Conservation (phyloP, 2,888 invertebrate genomes). For the Perizoma flavofasciatum region DNA sequence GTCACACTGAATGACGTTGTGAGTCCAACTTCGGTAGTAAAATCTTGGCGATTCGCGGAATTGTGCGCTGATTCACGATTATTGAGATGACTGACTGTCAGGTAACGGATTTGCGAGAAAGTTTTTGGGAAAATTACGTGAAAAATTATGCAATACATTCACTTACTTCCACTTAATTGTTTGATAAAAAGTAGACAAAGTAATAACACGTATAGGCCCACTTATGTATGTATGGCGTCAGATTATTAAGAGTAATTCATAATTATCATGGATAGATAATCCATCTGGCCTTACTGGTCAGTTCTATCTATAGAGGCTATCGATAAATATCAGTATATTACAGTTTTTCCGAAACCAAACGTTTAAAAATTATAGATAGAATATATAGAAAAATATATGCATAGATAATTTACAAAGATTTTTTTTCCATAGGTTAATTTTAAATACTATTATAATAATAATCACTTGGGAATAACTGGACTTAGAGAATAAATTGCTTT, state of each 20-base stretch:
- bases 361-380: no score
- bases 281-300: background rate
- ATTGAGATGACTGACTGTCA: constrained; percentile 27
- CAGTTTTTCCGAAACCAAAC: background rate
- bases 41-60: constrained; percentile 26
- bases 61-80: constrained; percentile 29
- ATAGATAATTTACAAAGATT: no score
- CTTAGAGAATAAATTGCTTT: no score
- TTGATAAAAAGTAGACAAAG: background rate
- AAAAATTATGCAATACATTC: constrained; percentile 24
- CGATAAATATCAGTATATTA: background rate
- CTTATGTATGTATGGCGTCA: no score
- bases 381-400: no score
- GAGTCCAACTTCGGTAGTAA: constrained; percentile 11
- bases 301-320: background rate
- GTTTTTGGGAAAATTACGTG: constrained; percentile 21
- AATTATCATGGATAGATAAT: no score
- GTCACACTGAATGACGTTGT: constrained; percentile 23
- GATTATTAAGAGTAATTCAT: no score
- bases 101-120: constrained; percentile 20
- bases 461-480: no score
- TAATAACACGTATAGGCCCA: no score
- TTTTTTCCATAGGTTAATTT: no score
- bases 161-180: background rate
- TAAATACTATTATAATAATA: no score